phyloP scores from a whole-genome alignment of 2,113 vertebrate species.

The Tragulus kanchil region DNA sequence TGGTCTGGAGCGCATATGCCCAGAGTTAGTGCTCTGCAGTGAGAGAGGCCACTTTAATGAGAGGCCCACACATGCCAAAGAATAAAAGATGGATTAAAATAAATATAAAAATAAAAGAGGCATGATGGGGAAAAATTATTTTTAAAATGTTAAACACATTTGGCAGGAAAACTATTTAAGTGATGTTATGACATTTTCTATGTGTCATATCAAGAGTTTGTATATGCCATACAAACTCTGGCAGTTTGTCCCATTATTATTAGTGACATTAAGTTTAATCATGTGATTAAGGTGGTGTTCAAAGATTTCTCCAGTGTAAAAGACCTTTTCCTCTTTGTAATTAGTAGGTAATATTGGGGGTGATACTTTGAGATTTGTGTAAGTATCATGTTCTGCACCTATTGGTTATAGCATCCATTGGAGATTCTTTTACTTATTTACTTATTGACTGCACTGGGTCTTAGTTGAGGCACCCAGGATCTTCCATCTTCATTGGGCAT shows the following conservation, averaged over 20 bases:
- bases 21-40: too few species aligned
- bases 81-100: too few species aligned
- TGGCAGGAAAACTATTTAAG: background rate
- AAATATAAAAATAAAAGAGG: too few species aligned
- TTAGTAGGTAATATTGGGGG: conserved; percentile 38
- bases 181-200: background rate
- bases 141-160: conserved; percentile 61
- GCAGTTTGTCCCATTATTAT: conserved; percentile 51
- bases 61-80: too few species aligned
- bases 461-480: background rate
- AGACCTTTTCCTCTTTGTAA: conserved; percentile 30
- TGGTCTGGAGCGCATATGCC: too few species aligned
- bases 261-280: conserved; percentile 42
- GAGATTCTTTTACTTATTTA: conserved; percentile 34
- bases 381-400: conserved; percentile 20
- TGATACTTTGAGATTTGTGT: background rate
- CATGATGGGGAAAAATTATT: background rate
- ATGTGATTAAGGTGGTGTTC: conserved; percentile 28
- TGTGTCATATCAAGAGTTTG: background rate
- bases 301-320: conserved; percentile 47
- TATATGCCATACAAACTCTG: background rate
- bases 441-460: background rate
- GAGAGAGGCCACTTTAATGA: too few species aligned
- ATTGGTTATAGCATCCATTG: conserved; percentile 43
- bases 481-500: background rate